Evolutionary conservation across 2,888 invertebrate species (phyloP).

Genomic region (Andrena hattorfiana): DNA sequence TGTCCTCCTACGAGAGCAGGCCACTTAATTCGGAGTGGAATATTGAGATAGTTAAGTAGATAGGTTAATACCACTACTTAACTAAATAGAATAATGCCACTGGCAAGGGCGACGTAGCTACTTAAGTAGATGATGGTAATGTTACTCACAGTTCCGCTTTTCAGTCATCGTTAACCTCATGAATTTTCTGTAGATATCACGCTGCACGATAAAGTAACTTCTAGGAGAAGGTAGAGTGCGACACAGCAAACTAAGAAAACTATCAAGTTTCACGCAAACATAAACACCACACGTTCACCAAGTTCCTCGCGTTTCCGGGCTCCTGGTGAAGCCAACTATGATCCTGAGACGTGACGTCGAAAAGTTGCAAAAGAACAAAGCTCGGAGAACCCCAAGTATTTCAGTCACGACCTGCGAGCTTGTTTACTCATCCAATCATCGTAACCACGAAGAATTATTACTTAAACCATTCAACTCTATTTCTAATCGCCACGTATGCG

Average conservation of each 20-base stretch:
- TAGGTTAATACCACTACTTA: slow-evolving; percentile 24
- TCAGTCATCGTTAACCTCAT: background rate
- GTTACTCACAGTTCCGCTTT: slow-evolving; percentile 12
- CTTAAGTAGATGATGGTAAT: slow-evolving; percentile 29
- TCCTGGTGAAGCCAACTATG: too few relatives aligned
- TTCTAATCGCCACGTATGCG: too few relatives aligned
- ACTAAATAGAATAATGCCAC: slow-evolving; percentile 21
- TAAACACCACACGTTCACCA: too few relatives aligned
- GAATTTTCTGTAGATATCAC: slow-evolving; percentile 2
- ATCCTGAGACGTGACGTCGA: too few relatives aligned
- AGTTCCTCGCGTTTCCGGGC: too few relatives aligned
- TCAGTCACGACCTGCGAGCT: too few relatives aligned
- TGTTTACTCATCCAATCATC: too few relatives aligned
- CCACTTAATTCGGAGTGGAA: slow-evolving; percentile 21
- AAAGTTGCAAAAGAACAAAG: too few relatives aligned
- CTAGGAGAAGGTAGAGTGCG: background rate
- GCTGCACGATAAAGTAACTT: background rate
- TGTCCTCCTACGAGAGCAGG: background rate
- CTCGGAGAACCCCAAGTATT: too few relatives aligned
- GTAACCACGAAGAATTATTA: too few relatives aligned
- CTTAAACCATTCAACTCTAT: too few relatives aligned
- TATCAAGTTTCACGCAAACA: background rate
- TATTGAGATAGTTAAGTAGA: slow-evolving; percentile 26
- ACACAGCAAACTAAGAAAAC: background rate
- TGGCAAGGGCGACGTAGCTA: slow-evolving; percentile 5